Percentiles rank a stretch among this genome's conserved stretches.
These are phyloP conservation scores for Chelmon rostratus DNA, from an alignment of 2,797 vertebrate genomes.

Conservation along the genomic window DNA sequence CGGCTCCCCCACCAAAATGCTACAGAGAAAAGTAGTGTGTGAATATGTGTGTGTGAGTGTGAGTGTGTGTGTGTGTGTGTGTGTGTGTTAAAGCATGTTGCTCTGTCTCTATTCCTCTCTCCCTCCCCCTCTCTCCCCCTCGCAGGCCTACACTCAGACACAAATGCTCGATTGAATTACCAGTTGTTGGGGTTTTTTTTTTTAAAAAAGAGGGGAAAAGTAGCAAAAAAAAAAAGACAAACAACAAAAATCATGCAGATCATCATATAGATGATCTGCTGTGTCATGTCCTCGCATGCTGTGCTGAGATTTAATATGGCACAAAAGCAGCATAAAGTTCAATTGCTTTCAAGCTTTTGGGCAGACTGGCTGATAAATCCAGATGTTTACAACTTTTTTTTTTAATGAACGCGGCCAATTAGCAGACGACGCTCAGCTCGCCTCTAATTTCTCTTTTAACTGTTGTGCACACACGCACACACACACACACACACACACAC, in stretches of 20 bases:
- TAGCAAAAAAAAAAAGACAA: background rate
- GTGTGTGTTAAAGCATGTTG: conserved; percentile 48
- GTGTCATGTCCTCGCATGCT: background rate
- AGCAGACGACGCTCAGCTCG: conserved; percentile 11
- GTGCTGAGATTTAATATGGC: background rate
- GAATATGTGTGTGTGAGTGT: conserved; percentile 40
- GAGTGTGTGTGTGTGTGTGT: conserved; percentile 30
- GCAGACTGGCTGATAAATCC: conserved; percentile 24
- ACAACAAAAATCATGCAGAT: background rate
- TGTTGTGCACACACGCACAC: background rate
- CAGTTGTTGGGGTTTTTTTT: conserved; percentile 18
- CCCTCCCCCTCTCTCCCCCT: conserved; percentile 27
- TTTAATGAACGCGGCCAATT: conserved; percentile 43
- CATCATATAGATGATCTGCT: accelerated
- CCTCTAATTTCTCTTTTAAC: conserved; percentile 32
- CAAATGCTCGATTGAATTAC: conserved; percentile 56
- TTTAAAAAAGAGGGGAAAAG: background rate
- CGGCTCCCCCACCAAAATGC: conserved; percentile 75
- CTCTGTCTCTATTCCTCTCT: conserved; percentile 52
- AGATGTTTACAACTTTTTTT: conserved; percentile 65
- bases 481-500: conserved; percentile 9
- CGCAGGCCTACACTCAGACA: conserved; percentile 38
- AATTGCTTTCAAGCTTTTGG: conserved; percentile 16
- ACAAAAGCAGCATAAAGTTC: conserved; percentile 12
- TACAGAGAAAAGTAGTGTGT: conserved; percentile 76